Conservation (phyloP, 2,888 invertebrate species). For the Uropetala carovei region DNA sequence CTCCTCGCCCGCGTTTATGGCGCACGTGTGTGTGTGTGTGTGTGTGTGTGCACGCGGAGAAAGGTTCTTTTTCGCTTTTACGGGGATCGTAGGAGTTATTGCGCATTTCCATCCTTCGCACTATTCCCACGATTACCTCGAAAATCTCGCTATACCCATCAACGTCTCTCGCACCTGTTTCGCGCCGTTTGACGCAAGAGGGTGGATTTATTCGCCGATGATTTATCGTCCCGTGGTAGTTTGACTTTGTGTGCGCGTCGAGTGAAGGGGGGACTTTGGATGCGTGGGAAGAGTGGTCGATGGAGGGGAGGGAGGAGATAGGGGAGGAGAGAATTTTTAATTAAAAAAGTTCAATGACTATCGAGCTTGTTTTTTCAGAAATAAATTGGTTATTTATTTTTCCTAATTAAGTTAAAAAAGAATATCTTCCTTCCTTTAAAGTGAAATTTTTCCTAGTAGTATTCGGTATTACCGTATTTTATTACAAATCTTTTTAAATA, state of each 20-base stretch:
- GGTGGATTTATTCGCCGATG: conserved; percentile 22
- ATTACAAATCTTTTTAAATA: too few species aligned
- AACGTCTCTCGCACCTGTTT: conserved; percentile 25
- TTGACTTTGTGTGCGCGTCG: neutral
- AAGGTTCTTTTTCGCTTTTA: neutral
- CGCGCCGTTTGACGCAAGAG: conserved; percentile 16
- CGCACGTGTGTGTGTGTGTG: too few species aligned
- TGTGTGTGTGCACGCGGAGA: neutral
- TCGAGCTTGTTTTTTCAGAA: neutral
- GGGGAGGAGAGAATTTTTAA: neutral
- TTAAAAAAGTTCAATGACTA: conserved; percentile 24
- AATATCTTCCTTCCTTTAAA: neutral
- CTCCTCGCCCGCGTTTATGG: neutral
- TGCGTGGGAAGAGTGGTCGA: too few species aligned
- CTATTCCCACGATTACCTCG: neutral
- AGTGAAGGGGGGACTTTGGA: conserved; percentile 4
- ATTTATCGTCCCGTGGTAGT: conserved; percentile 20
- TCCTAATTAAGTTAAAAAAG: conserved; percentile 19
- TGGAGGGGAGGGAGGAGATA: neutral
- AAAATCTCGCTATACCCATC: conserved; percentile 41
- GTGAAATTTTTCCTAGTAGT: neutral
- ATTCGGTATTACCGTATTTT: neutral
- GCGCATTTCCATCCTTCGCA: neutral
- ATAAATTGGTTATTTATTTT: conserved; percentile 33
- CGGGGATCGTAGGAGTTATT: neutral